Evolutionary conservation across 2,113 vertebrate species (phyloP), one percentile per base, ranked within the genome.

Genomic region (Cyphomyrus discorhynchus): DNA sequence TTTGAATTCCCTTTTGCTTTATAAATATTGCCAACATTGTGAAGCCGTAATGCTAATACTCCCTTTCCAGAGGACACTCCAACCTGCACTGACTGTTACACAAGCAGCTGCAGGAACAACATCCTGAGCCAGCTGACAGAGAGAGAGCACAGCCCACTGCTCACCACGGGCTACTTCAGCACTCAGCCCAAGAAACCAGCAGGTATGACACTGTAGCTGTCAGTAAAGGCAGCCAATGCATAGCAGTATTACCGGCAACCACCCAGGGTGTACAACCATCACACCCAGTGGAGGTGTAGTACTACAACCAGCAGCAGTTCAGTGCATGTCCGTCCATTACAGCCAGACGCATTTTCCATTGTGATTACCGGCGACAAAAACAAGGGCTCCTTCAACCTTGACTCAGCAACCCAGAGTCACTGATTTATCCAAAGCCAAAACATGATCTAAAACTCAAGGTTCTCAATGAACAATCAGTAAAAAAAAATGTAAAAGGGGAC

Each of bases 101-200:
- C 93, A 21, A 0, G 4, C 87, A 95, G 94, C 89, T 96, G 96
- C 91, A 92, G 93, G 90, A 92, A 93, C 74, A 96, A 96, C 90
- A 91, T 96, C 6, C 87, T 95, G 49, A 91, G 94, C 45, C 87
- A 90, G 80, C 70, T 96, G 50, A 93, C 89, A 24, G 91, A 82
- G 2, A 35, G 56, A 31, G 50, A 31, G 21, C 31, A 91, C 35
- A 58, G 90, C 24, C 90, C 91, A 11, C 90, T 96, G 19, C 95
- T 97, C 88, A 97, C 97, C 3, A 97, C 97, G 0, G 97, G 97
- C 88, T 98, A 98, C 93, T 97, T 96, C 90, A 95, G 96, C 91
- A 90, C 86, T 4, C 91, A 89, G 42, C 96, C 95, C 5, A 89
- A 88, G 24, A 98, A 98, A 91, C 97, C 94, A 46, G 90, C 90